Evolutionary conservation across 2,113 vertebrate genomes (phyloP), one percentile per base, ranked within the genome.

Genomic region (Heterotilapia buettikoferi): DNA sequence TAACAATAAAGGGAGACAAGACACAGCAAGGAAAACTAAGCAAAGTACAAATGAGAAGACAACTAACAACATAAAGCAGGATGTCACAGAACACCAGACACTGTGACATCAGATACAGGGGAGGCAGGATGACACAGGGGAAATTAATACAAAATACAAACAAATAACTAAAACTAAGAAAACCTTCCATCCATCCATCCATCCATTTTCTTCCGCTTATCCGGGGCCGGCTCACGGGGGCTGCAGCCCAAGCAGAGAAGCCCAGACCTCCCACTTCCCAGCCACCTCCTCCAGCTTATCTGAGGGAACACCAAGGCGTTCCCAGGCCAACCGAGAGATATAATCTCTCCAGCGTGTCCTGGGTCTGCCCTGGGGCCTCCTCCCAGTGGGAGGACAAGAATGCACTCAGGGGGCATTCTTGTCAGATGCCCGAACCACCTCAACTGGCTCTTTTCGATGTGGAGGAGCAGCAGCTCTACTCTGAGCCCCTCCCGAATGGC

Each of bases 401-500:
- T 24, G 24, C 3, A 24, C 24, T 24, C 24, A 24, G 26, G 26
- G 26, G 26, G 26, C 26, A 26, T 26, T 3, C 26, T 26, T 26
- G 19, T 50, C 47, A 43, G 12, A 43, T 2, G 12, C 47, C 4
- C 47, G 16, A 19, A 50, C 47, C 47, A 50, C 47, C 16, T 50
- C 16, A 50, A 9, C 16, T 50, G 16, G 16, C 47, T 5, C 47
- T 7, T 1, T 50, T 50, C 16, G 4, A 50, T 50, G 47, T 50
- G 16, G 47, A 19, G 47, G 4, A 50, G 47, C 16, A 19, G 47
- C 2, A 1, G 50, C 1, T 53, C 50, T 53, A 53, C 50, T 24
- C 0, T 57, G 21, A 57, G 21, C 0, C 6, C 54, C 54, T 56
- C 54, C 54, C 0, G 2, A 14, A 8, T 57, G 54, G 54, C 21